These are phyloP conservation scores for Strix aluco DNA, from an alignment of 2,113 vertebrate species.

Conservation along the genomic window DNA sequence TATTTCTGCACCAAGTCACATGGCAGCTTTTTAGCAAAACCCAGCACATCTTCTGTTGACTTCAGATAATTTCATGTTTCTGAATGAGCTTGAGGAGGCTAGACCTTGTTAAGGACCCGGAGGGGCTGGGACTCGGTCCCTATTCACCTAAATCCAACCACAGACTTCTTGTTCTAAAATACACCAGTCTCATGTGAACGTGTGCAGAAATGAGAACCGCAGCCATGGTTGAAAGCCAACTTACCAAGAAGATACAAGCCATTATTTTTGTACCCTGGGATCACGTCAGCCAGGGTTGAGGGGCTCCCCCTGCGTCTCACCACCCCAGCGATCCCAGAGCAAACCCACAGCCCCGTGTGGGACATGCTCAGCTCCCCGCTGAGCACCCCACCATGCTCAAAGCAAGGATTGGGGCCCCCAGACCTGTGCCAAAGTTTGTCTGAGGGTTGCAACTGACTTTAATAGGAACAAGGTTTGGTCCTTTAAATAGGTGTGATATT, in stretches of 20 bases:
- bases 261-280: not conserved
- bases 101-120: not conserved
- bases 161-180: not conserved
- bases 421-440: not conserved
- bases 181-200: accelerated
- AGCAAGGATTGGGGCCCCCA: not conserved
- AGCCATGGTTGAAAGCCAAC: not conserved
- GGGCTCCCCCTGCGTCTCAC: accelerated
- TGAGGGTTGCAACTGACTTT: not conserved
- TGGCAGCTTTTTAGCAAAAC: not conserved
- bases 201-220: not conserved
- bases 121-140: not conserved
- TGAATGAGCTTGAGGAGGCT: not conserved
- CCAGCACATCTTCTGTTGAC: not conserved
- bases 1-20: not conserved
- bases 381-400: accelerated
- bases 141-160: not conserved
- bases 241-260: not conserved
- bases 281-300: accelerated
- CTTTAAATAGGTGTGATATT: constrained; percentile 59
- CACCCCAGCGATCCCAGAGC: accelerated
- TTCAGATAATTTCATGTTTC: not conserved
- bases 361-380: accelerated
- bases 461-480: not conserved
- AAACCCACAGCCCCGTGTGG: accelerated